Base-by-base conservation (phyloP, 1,140 invertebrate genomes). In the Proales similis region DNA sequence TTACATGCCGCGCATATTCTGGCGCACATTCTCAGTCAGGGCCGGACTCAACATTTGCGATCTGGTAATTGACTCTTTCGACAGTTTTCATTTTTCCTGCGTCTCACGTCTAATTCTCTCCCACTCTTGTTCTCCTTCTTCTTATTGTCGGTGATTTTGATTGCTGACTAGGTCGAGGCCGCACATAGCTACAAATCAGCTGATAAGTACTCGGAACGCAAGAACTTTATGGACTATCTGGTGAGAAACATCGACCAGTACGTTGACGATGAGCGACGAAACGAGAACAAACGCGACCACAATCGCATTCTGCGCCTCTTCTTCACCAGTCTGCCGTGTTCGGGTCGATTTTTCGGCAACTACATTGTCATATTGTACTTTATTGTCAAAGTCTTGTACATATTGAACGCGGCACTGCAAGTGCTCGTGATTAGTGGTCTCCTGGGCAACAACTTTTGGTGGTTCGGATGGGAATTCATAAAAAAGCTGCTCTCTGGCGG, bases 371-470 rank as follows among this genome's bases (percentile, higher is more conserved):
- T 71, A 4, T 67, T 79, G 4, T 80, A 80, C 65, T 69, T 80
- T 42, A 70, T 75, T 60, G 72, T 75, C 17, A 80, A 79, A 65
- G 43, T 77, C 4, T 65, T 80, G 0, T 80, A 78, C 64, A 72
- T 79, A 9, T 48, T 70, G n/a, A 79, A 80, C 64, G 71, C 78
- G 29, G 66, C 79, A 24, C 67, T 72, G 29, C 79, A 80, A 67
- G 75, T 80, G 65, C 73, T 77, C 64, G 69, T 80, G 24, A 67
- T 80, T 24, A 77, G 77, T 61, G 68, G 68, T 4, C 79, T 79
- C 67, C 71, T 80, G 45, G 79, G 77, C 32, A 70, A 71, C 22
- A 73, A 77, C 48, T 80, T 48, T 48, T 45, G 42, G 32, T 48
- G 38, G 9, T 63, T 63, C 42, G 61, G 61, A 14, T 63, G 43